Evolutionary conservation across 1,140 invertebrate species (phyloP).

Genomic region (Centruroides sculpturatus): DNA sequence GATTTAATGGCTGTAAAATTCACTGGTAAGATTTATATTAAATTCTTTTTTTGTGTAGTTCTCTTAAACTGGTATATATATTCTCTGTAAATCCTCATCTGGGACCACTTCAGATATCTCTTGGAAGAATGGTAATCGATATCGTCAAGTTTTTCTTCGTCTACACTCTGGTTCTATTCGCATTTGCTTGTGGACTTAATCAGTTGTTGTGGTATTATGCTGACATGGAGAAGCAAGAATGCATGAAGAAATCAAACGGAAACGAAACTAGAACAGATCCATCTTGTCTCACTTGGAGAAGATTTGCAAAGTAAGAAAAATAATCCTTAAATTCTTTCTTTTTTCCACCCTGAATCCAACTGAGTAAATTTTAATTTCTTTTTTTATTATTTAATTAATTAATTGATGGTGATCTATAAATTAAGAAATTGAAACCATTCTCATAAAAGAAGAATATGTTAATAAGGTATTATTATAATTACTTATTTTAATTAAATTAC

Average conservation of each 20-base stretch:
- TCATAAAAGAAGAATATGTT: no score
- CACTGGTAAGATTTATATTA: neutral
- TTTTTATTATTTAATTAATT: no score
- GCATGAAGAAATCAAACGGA: constrained; percentile 24
- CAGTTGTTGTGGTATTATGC: constrained; percentile 90
- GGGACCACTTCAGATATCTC: constrained; percentile 90
- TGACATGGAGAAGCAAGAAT: constrained; percentile 74
- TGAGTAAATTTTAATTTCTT: no score
- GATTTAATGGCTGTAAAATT: no score
- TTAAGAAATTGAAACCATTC: no score
- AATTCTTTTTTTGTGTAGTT: constrained; percentile 42
- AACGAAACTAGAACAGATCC: constrained; percentile 39
- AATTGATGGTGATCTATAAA: no score
- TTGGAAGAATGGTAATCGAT: constrained; percentile 94
- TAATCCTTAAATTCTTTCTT: no score
- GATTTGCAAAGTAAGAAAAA: constrained; percentile 68
- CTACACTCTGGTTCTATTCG: constrained; percentile 89
- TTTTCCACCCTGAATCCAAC: no score
- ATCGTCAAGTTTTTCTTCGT: constrained; percentile 96
- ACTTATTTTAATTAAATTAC: no score
- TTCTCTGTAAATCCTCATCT: constrained; percentile 97
- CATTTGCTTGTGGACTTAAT: constrained; percentile 86
- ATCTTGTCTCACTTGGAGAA: constrained; percentile 74
- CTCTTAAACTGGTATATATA: constrained; percentile 94
- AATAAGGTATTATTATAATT: no score